These are phyloP conservation scores for Stegastes partitus DNA, from an alignment of 2,113 vertebrate genomes.

Conservation along the genomic window DNA sequence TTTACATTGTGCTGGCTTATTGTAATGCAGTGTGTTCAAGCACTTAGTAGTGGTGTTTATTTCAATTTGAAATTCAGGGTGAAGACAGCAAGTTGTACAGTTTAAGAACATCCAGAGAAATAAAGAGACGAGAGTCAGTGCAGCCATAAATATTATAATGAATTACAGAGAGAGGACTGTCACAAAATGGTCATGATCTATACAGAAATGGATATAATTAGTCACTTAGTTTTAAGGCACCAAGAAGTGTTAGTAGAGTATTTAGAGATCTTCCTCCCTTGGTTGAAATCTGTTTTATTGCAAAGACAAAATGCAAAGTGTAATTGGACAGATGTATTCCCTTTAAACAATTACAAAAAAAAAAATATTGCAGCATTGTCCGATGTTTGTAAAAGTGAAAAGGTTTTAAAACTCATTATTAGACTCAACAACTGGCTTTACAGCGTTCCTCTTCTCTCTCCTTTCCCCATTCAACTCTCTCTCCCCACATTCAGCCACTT, in stretches of 20 bases:
- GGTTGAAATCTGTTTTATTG: not conserved
- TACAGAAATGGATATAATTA: no score
- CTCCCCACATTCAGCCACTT: not conserved
- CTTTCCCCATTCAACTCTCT: not conserved
- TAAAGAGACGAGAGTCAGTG: no score
- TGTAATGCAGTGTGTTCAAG: no score
- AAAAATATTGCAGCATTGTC: not conserved
- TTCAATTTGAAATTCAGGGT: no score
- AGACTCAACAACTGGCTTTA: not conserved
- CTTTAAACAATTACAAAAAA: not conserved
- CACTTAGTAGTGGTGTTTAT: no score
- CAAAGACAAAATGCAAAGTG: not conserved
- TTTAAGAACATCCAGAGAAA: no score
- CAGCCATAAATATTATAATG: no score
- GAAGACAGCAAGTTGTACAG: no score
- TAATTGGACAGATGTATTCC: not conserved
- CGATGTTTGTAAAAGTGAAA: not conserved
- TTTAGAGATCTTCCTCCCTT: not conserved
- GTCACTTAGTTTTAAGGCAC: not conserved
- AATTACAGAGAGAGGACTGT: no score
- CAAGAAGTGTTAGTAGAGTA: not conserved
- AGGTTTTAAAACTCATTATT: not conserved
- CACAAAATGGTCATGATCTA: no score
- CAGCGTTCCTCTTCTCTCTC: not conserved
- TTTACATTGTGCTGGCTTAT: no score